Evolutionary conservation across 1,140 invertebrate species (phyloP), one percentile per base, ranked within the genome.

Genomic region (Psix sp.): DNA sequence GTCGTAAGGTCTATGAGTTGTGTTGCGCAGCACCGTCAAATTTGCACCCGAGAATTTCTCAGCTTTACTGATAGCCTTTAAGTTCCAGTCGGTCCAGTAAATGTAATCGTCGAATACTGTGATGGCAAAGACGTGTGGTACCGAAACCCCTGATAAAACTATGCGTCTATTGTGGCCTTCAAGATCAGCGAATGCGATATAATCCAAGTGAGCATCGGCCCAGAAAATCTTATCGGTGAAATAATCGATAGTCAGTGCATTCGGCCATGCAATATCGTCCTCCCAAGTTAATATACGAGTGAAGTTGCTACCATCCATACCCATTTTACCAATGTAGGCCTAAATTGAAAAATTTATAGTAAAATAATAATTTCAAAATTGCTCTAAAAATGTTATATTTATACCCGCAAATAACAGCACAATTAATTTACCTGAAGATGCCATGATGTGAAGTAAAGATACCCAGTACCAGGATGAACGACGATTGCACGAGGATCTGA

Each of bases 1-100:
- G 77, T 98, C 96, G 79, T 98, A 98, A 0, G 97, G 96, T 16
- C 97, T 89, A 85, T 98, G 97, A 0, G 97, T 97, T 0, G 96
- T 98, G 77, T 98, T 98, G 49, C 96, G 84, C 0, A 98, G 80
- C 1, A 95, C 87, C n/a, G 89, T 90, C 3, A 95, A 86, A 73
- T 95, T 91, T 43, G 89, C 88, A 29, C 95, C 96, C 4, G 92
- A 95, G 80, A 95, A 96, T 84, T 98, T 98, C 56, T 97, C 94
- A 0, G 95, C 95, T 60, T 91, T 91, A 38, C 92, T 91, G 24
- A 96, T 94, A 0, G 92, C 93, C 83, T 98, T 97, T 13, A 97
- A 83, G 81, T 98, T 99, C 97, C 98, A 99, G 81, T 99, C 98
- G 2, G 97, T 98, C 96, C 97, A 99, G 86, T 94, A 99, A 4